Conservation (phyloP, 2,797 vertebrate genomes). For the Poeciliopsis paucimaculata region DNA sequence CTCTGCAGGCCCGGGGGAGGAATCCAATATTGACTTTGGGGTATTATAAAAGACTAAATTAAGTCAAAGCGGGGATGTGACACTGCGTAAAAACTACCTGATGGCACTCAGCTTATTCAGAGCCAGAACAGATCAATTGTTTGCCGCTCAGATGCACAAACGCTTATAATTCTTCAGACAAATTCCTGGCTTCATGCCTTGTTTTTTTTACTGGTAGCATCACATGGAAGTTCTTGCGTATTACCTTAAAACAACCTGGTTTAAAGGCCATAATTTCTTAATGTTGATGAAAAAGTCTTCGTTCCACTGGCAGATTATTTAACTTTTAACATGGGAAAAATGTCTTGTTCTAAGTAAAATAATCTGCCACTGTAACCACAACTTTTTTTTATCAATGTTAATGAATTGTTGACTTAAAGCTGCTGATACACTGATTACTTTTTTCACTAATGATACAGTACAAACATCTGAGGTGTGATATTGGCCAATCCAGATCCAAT, state of each 20-base stretch:
- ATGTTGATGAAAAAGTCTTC: too few relatives aligned
- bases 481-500: too few relatives aligned
- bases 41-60: constrained; percentile 46
- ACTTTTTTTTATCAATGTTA: too few relatives aligned
- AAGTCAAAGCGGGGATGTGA: constrained; percentile 54
- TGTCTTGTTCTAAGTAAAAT: too few relatives aligned
- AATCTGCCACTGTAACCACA: too few relatives aligned
- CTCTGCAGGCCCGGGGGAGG: constrained; percentile 27
- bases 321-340: too few relatives aligned
- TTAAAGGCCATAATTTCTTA: too few relatives aligned
- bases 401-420: too few relatives aligned
- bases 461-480: too few relatives aligned
- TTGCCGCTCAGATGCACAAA: constrained; percentile 34
- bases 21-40: constrained; percentile 59
- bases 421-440: too few relatives aligned
- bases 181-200: constrained; percentile 12
- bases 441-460: too few relatives aligned
- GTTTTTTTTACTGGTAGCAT: background rate
- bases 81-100: constrained; percentile 42
- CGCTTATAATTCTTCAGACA: constrained; percentile 21
- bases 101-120: constrained; percentile 48
- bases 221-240: background rate
- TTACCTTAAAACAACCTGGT: background rate
- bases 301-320: too few relatives aligned
- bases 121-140: constrained; percentile 30